phyloP scores from a whole-genome alignment of 2,888 invertebrate species.

The Meganola albula region DNA sequence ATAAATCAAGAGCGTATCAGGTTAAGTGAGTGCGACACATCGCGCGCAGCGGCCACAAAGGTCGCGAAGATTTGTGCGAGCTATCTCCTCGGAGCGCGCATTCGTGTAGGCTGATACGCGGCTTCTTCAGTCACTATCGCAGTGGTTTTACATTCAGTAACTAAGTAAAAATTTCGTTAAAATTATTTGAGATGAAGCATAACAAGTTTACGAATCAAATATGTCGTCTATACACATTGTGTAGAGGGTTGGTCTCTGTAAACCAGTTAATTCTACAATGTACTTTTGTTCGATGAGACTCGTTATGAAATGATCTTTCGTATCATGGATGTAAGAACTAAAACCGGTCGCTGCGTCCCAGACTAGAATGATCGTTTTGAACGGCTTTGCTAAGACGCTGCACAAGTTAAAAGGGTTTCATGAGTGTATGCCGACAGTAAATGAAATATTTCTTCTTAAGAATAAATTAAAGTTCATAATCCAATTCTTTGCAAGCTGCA shows the following conservation, averaged over 20 bases:
- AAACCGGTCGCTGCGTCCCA: conserved; percentile 65
- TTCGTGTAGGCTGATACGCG: conserved; percentile 68
- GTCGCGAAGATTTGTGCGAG: conserved; percentile 57
- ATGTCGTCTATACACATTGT: conserved; percentile 78
- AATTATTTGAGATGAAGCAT: conserved; percentile 77
- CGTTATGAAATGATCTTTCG: conserved; percentile 63
- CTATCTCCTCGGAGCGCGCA: conserved; percentile 64
- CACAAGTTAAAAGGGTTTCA: conserved; percentile 70
- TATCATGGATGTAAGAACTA: conserved; percentile 71
- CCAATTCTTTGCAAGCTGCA: conserved; percentile 50
- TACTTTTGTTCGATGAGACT: conserved; percentile 55
- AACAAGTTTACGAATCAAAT: conserved; percentile 78
- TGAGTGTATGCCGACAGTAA: conserved; percentile 54
- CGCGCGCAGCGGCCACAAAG: conserved; percentile 57
- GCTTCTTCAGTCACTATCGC: no score
- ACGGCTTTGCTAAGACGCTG: conserved; percentile 47
- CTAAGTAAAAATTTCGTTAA: conserved; percentile 77
- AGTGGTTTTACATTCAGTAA: no score
- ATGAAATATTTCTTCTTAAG: conserved; percentile 74
- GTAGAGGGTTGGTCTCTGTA: conserved; percentile 67
- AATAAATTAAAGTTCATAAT: conserved; percentile 77
- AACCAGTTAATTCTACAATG: conserved; percentile 66
- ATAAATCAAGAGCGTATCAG: conserved; percentile 36
- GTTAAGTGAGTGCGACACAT: conserved; percentile 39
- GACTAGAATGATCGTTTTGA: conserved; percentile 68